Conservation (phyloP, 1,140 invertebrate species). For the Drosophila quadrilineata region DNA sequence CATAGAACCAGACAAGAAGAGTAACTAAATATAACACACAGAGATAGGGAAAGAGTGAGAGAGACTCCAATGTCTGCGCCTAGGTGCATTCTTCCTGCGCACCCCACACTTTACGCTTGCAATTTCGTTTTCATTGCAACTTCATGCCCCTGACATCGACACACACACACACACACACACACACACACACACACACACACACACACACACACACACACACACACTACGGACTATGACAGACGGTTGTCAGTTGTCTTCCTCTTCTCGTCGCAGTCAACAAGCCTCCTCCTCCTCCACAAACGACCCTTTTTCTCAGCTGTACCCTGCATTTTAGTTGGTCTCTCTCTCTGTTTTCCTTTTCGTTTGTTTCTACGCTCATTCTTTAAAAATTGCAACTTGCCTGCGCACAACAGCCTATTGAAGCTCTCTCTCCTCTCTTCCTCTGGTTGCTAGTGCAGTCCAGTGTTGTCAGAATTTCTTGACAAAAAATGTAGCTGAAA, state of each 20-base stretch:
- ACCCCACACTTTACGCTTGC: conserved; percentile 31
- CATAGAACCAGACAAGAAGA: conserved; percentile 71
- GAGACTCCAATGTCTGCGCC: conserved; percentile 40
- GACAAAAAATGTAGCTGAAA: too few relatives aligned
- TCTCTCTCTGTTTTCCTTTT: conserved; percentile 38
- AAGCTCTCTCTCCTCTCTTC: conserved; percentile 34
- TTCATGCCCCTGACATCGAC: conserved; percentile 77
- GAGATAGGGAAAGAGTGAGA: too few relatives aligned
- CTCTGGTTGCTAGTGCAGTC: too few relatives aligned
- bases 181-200: too few relatives aligned
- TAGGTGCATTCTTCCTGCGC: conserved; percentile 21
- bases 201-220: too few relatives aligned
- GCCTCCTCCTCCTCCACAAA: background rate
- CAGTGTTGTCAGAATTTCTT: too few relatives aligned
- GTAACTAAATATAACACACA: conserved; percentile 67
- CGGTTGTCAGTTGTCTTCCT: conserved; percentile 4
- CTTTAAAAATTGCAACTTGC: conserved; percentile 69
- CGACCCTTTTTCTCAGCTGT: conserved; percentile 16
- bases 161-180: too few relatives aligned
- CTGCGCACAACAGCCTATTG: conserved; percentile 67
- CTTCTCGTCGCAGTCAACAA: background rate
- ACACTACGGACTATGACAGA: conserved; percentile 44
- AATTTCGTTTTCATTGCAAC: conserved; percentile 78
- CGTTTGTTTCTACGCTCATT: conserved; percentile 68
- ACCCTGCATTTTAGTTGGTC: conserved; percentile 25